Percentiles rank a stretch among this genome's conserved stretches.
phyloP scores from a whole-genome alignment of 2,888 invertebrate species.

The Nowickia ferox region DNA sequence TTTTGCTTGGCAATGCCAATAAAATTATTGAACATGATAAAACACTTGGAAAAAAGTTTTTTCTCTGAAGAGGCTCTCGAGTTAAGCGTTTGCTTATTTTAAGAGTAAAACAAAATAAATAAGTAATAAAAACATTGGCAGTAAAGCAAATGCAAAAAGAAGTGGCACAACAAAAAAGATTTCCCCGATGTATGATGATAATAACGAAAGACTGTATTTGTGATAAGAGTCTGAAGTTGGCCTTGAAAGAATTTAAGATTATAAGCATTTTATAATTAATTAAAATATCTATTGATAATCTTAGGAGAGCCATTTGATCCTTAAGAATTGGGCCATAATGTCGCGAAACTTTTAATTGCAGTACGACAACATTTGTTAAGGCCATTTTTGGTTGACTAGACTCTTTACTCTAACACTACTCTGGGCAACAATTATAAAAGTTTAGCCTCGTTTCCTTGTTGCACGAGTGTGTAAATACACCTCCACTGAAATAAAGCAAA shows the following conservation, averaged over 20 bases:
- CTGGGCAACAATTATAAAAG: conserved; percentile 10
- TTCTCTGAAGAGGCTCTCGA: conserved; percentile 35
- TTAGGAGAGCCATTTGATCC: background rate
- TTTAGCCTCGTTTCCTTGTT: conserved; percentile 41
- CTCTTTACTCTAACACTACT: background rate
- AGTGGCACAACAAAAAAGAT: conserved; percentile 15
- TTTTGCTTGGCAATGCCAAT: conserved; percentile 58
- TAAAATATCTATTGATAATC: background rate
- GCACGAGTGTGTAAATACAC: conserved; percentile 20
- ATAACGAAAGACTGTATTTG: background rate
- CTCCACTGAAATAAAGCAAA: conserved; percentile 42
- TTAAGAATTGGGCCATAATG: conserved; percentile 25
- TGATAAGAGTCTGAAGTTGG: background rate
- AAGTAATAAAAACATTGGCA: conserved; percentile 21
- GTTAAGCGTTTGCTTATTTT: conserved; percentile 22
- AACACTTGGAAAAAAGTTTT: conserved; percentile 39
- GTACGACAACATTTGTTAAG: background rate
- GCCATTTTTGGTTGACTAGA: background rate
- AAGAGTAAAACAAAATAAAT: background rate
- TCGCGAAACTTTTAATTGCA: conserved; percentile 23
- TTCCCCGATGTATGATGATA: conserved; percentile 1
- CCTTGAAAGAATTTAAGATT: background rate
- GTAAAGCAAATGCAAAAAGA: background rate
- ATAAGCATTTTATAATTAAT: background rate
- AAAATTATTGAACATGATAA: conserved; percentile 39